Base-by-base conservation (phyloP, 1,140 invertebrate genomes). In the Ephestia elutella region DNA sequence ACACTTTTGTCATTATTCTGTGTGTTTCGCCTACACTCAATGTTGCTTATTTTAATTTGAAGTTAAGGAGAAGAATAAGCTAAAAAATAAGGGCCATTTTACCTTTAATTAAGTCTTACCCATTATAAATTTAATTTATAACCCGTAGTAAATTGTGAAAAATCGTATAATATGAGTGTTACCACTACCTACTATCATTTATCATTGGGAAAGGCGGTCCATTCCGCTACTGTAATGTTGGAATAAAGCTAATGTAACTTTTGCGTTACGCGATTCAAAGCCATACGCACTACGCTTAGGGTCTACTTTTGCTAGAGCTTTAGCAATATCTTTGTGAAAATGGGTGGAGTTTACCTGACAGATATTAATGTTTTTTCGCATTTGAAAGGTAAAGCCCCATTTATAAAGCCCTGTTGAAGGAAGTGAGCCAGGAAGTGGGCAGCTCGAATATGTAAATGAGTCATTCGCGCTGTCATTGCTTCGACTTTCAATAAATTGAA, bases 281-380 rank as follows among this genome's bases (percentile, higher is more conserved):
- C 13, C 38, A 0, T 44, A 44, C 10, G 13, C n/a, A 44, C n/a
- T 15, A 0, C 0, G 7, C 5, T 44, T 44, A 44, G 0, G 2
- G 38, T 44, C 15, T 13, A 44, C 15, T 44, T 44, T 44, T 15
- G 13, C n/a, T 15, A 8, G 13, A 44, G 13, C 38, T n/a, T 44
- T 5, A 35, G 21, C 54, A 75, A 77, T 80, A 70, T 75, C 38
- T 69, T 68, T 73, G 78, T 76, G 74, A 76, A 71, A 62, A 63
- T 68, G 75, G 75, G 77, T 64, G 76, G 73, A 59, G 77, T 67
- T 49, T 69, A 53, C 38, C 62, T 74, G 77, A 80, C 79, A 75
- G 70, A 65, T 82, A 82, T 82, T 82, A 82, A 82, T 80, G 76
- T 74, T 61, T 70, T 28, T 38, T 56, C 56, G 64, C 49, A 55